These are phyloP conservation scores for Pachydiplax longipennis DNA, from an alignment of 2,888 invertebrate species.

Conservation along the genomic window DNA sequence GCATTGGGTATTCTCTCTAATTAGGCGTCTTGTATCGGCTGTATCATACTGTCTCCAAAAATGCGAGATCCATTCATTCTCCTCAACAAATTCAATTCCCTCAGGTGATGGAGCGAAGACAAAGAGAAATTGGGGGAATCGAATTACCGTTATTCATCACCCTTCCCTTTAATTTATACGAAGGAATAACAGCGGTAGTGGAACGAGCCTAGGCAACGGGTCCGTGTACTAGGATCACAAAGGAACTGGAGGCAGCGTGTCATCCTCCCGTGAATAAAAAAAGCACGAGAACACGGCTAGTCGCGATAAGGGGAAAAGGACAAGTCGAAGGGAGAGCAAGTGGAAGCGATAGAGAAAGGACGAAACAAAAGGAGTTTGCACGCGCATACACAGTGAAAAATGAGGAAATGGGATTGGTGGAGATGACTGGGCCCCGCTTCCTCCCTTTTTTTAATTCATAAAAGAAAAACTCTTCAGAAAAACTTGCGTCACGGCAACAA, in stretches of 20 bases:
- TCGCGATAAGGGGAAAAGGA: not conserved
- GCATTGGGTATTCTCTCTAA: no score
- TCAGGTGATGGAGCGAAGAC: no score
- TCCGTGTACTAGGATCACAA: not conserved
- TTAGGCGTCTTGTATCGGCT: no score
- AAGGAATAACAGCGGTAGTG: no score
- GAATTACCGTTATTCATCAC: no score
- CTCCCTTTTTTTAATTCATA: not conserved
- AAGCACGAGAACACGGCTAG: not conserved
- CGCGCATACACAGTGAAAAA: constrained; percentile 2
- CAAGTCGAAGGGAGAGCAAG: not conserved
- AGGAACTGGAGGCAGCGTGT: not conserved
- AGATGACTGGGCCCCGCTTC: constrained; percentile 4
- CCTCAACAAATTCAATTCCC: no score
- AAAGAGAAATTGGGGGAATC: no score
- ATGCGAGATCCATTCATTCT: no score
- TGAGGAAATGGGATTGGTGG: constrained; percentile 36
- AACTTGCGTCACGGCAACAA: constrained; percentile 35
- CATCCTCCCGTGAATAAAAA: not conserved
- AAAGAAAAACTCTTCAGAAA: constrained; percentile 17
- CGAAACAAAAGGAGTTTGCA: not conserved
- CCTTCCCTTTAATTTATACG: no score
- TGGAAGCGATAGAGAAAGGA: not conserved
- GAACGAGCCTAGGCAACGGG: not conserved
- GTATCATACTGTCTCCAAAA: no score